Conservation (phyloP, 1,140 invertebrate species). For the Glomeris maerens region DNA sequence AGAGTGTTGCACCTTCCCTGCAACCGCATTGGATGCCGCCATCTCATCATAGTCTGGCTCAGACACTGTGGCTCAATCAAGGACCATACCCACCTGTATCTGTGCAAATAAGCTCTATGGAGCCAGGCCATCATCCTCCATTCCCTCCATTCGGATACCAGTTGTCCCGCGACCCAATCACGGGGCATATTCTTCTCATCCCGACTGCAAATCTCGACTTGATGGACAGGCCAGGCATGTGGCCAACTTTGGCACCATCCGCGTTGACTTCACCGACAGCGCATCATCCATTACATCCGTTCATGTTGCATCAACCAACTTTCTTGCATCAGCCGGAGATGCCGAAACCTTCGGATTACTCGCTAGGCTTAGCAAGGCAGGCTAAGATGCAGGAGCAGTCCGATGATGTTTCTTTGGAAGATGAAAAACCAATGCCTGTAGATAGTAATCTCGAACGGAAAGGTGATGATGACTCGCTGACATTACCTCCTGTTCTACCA, state of each 20-base stretch:
- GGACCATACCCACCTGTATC: slow-evolving; percentile 36
- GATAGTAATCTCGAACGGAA: too few species aligned
- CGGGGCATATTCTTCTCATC: slow-evolving; percentile 59
- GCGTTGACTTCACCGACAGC: neutral
- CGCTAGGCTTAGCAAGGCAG: too few species aligned
- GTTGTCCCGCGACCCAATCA: slow-evolving; percentile 62
- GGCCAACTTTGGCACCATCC: slow-evolving; percentile 35
- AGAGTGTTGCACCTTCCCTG: slow-evolving; percentile 14
- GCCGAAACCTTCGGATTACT: too few species aligned
- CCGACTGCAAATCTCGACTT: slow-evolving; percentile 52
- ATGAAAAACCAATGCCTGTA: too few species aligned
- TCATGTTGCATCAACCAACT: slow-evolving; percentile 6
- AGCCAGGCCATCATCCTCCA: slow-evolving; percentile 39
- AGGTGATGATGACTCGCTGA: too few species aligned
- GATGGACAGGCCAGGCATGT: slow-evolving; percentile 55
- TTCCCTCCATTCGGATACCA: slow-evolving; percentile 55
- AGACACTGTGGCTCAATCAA: slow-evolving; percentile 45
- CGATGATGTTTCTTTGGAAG: too few species aligned
- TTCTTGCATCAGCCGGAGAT: too few species aligned
- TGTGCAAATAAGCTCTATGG: slow-evolving; percentile 46
- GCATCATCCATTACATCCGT: slow-evolving; percentile 2
- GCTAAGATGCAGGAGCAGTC: too few species aligned
- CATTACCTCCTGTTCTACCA: too few species aligned
- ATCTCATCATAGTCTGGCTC: slow-evolving; percentile 29
- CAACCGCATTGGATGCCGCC: slow-evolving; percentile 26